Conservation (phyloP, 2,888 invertebrate species). For the Drosophila helvetica region DNA sequence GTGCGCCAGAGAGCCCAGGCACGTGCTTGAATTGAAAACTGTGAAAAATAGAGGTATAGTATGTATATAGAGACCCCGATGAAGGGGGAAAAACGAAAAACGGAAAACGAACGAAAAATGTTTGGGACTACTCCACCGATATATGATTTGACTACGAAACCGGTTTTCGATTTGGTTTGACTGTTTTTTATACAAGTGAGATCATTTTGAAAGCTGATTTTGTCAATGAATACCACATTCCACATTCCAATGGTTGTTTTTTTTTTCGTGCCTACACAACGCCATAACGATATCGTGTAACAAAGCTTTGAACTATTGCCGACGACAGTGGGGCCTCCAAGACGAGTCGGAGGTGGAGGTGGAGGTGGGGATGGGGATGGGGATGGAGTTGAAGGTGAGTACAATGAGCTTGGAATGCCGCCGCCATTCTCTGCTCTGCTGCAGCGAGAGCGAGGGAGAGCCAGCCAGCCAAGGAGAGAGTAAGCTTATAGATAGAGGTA, state of each 20-base stretch:
- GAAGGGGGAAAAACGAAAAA: constrained; percentile 4
- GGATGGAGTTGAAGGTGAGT: constrained; percentile 55
- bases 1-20: constrained; percentile 55
- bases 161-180: constrained; percentile 85
- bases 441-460: constrained; percentile 14
- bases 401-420: constrained; percentile 21
- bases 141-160: constrained; percentile 84
- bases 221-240: constrained; percentile 84
- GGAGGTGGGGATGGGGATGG: constrained; percentile 11
- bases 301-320: constrained; percentile 81
- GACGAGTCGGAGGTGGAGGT: constrained; percentile 16
- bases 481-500: not conserved
- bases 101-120: constrained; percentile 54
- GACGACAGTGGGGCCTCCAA: constrained; percentile 41
- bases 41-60: constrained; percentile 1
- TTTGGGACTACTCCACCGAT: constrained; percentile 43
- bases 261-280: constrained; percentile 48
- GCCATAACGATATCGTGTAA: constrained; percentile 59
- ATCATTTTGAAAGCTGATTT: constrained; percentile 85
- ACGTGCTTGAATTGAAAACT: constrained; percentile 49
- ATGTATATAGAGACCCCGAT: not conserved
- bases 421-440: constrained; percentile 6
- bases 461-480: constrained; percentile 3
- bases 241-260: constrained; percentile 65
- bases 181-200: constrained; percentile 84